Conservation (phyloP, 1,140 invertebrate genomes). For the Plectus sambesii region DNA sequence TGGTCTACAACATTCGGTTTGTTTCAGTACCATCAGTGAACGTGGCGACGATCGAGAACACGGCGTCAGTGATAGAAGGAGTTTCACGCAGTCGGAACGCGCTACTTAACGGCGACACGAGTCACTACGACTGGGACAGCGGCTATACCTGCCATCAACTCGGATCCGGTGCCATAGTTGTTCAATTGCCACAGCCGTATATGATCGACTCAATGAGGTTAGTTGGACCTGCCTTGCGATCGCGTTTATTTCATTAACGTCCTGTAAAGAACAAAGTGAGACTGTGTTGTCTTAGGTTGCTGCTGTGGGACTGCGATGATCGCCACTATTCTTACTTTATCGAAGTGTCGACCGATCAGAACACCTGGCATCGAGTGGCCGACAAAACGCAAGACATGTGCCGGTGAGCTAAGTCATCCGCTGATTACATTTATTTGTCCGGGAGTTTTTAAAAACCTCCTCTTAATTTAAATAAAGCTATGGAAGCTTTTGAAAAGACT, state of each 20-base stretch:
- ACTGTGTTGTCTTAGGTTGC: constrained; percentile 54
- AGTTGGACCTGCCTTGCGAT: constrained; percentile 14
- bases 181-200: constrained; percentile 92
- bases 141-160: constrained; percentile 98
- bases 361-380: constrained; percentile 71
- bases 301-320: constrained; percentile 96
- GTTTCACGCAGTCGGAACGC: constrained; percentile 79
- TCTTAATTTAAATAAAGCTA: neutral
- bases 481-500: no score
- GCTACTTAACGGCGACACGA: constrained; percentile 84
- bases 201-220: constrained; percentile 76
- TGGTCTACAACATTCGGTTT: constrained; percentile 12
- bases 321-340: constrained; percentile 88
- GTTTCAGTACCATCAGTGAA: constrained; percentile 72
- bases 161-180: constrained; percentile 79
- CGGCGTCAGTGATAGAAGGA: constrained; percentile 86
- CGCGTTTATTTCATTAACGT: constrained; percentile 12
- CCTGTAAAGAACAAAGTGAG: constrained; percentile 2
- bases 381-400: constrained; percentile 62
- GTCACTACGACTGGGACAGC: constrained; percentile 93
- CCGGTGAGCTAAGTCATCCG: constrained; percentile 41
- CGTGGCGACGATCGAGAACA: constrained; percentile 73
- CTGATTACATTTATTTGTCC: constrained; percentile 3
- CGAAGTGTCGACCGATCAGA: constrained; percentile 81
- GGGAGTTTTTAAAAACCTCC: constrained; percentile 2